Base-by-base conservation (phyloP, 1,140 invertebrate genomes). In the Neodiprion lecontei region DNA sequence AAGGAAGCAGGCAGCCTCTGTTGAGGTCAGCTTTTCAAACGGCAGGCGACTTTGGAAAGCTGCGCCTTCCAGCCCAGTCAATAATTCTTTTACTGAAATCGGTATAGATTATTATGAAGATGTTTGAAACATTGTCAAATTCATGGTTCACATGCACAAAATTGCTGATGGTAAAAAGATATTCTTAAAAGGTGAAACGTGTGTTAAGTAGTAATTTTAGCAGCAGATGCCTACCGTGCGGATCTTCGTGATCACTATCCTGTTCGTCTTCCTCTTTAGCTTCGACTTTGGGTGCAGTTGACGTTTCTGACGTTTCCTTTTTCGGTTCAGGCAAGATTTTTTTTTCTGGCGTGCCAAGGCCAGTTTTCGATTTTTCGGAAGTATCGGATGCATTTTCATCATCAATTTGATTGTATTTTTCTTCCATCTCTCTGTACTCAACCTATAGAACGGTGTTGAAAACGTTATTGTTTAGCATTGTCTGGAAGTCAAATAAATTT, bases 11-110 rank as follows among this genome's bases (percentile, higher is more conserved):
- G 95, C 94, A 7, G 96, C 96, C 90, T 99, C 98, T 53, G 95
- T 93, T 7, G 96, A 95, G 48, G 96, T 98, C 91, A 99, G 93
- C 85, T 98, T 98, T 85, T 98, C 97, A 88, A 95, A 96, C 7
- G 97, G 97, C 82, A 99, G 90, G 74, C 98, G 92, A 78, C 96
- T 97, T 86, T 97, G 96, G 88, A 97, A 98, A 3, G 96, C 96
- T 71, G 96, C 96, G 68, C 96, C 96, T 90, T 98, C 96, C 73
- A 97, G 90, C 14, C 94, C 95, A 82, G 86, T 87, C 7, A 88
- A 74, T 48, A 89, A 79, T 79, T 88, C 88, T 80, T 89, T 88
- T 0, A 88, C 87, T 88, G 72, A 11, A 78, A 76, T 69, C 7
- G 17, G 12, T 14, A 17, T 14, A 65, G 12, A 4, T 65, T 40